Conservation (phyloP, 2,113 vertebrate species). For the Coturnix japonica region DNA sequence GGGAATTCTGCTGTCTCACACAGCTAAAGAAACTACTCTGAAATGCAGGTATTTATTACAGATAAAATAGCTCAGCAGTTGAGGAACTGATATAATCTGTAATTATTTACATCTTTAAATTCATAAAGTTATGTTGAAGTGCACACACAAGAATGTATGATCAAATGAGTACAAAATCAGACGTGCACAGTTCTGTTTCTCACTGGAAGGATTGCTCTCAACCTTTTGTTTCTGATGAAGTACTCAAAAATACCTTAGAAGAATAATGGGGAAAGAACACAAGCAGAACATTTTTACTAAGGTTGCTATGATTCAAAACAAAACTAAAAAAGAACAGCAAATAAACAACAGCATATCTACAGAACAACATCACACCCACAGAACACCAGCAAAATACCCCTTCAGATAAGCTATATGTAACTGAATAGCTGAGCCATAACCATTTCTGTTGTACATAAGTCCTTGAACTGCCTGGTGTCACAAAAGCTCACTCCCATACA, state of each 20-base stretch:
- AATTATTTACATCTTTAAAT: background rate
- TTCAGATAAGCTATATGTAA: slow-evolving; percentile 9
- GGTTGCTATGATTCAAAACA: background rate
- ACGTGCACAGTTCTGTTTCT: background rate
- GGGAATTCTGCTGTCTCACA: slow-evolving; percentile 3
- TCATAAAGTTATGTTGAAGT: background rate
- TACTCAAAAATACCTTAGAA: background rate
- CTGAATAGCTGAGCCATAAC: background rate
- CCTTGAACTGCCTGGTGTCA: fast-evolving
- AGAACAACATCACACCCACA: background rate
- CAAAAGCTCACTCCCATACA: background rate
- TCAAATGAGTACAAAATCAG: background rate
- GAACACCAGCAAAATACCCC: background rate
- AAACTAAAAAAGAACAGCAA: background rate
- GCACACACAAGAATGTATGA: background rate
- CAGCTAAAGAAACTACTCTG: background rate
- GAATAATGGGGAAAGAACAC: background rate
- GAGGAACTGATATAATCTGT: background rate
- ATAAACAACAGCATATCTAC: background rate
- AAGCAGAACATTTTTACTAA: background rate
- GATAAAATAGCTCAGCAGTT: background rate
- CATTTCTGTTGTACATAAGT: background rate
- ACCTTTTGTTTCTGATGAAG: background rate
- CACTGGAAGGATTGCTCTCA: background rate
- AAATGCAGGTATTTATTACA: background rate